Conservation (phyloP, 1,140 invertebrate species). For the Macrotrachela quadricornifera region DNA sequence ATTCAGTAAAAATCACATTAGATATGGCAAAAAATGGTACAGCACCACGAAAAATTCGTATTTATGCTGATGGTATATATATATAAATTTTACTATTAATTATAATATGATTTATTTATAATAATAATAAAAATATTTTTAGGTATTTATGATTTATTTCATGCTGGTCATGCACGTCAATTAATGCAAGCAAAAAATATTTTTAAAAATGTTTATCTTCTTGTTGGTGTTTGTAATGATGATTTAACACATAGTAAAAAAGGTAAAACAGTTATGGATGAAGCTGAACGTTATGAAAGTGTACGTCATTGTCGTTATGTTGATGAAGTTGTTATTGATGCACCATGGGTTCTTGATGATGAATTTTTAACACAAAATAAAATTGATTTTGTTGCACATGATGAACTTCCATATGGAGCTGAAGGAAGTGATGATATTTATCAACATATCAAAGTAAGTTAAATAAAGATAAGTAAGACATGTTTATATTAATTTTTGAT, state of each 20-base stretch:
- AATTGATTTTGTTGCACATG: conserved; percentile 98
- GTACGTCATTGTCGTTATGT: conserved; percentile 95
- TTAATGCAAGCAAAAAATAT: conserved; percentile 91
- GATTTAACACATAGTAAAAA: conserved; percentile 67
- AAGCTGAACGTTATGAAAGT: conserved; percentile 79
- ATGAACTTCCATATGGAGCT: conserved; percentile 83
- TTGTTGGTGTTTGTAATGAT: conserved; percentile 88
- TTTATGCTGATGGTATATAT: conserved; percentile 56
- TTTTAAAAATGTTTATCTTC: conserved; percentile 90
- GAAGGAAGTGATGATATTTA: conserved; percentile 58
- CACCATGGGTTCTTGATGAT: conserved; percentile 79
- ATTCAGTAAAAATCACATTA: conserved; percentile 54
- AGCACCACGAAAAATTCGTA: conserved; percentile 54
- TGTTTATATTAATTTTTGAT: too few species aligned
- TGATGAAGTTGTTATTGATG: conserved; percentile 81
- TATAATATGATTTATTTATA: too few species aligned
- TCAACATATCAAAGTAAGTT: conserved; percentile 41
- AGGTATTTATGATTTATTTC: conserved; percentile 76
- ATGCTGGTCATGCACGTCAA: conserved; percentile 84
- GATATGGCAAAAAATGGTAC: conserved; percentile 56
- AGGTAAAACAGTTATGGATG: conserved; percentile 91
- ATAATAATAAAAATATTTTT: too few species aligned
- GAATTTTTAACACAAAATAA: conserved; percentile 75
- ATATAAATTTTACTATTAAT: too few species aligned
- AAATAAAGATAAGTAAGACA: too few species aligned